A percentile compares a stretch with the other conserved stretches of the same genome.
Conservation (phyloP, 2,113 vertebrate genomes). For the Apeltes quadracus region DNA sequence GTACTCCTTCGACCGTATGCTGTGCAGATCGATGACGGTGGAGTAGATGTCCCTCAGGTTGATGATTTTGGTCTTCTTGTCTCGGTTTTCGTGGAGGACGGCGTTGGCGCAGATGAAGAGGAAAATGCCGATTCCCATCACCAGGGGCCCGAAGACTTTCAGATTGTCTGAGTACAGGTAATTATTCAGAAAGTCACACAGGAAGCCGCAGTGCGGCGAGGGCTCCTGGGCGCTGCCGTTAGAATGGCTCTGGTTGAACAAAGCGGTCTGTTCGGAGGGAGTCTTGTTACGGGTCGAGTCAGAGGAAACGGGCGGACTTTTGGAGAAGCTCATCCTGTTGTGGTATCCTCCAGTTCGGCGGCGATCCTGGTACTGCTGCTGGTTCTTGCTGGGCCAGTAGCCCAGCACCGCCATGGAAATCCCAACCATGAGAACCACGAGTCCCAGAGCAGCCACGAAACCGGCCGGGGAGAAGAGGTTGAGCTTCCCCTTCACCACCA, state of each 20-base stretch:
- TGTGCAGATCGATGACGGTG: constrained; percentile 96
- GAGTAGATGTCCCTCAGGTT: constrained; percentile 98
- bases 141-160: constrained; percentile 94
- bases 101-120: constrained; percentile 99
- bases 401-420: constrained; percentile 93
- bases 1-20: constrained; percentile 87
- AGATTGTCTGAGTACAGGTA: constrained; percentile 97
- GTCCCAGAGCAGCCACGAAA: constrained; percentile 88
- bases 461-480: constrained; percentile 94
- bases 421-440: constrained; percentile 90
- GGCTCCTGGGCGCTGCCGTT: constrained; percentile 51
- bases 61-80: constrained; percentile 98
- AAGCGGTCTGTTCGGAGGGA: constrained; percentile 8
- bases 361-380: constrained; percentile 76
- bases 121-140: constrained; percentile 99
- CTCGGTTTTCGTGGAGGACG: constrained; percentile 94
- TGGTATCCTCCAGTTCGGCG: constrained; percentile 58
- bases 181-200: constrained; percentile 85
- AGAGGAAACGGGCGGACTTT: constrained; percentile 35
- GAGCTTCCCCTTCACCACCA: constrained; percentile 97
- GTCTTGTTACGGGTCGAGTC: constrained; percentile 57
- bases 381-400: constrained; percentile 91
- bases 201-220: constrained; percentile 78
- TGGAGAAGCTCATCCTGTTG: constrained; percentile 66
- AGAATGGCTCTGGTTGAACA: constrained; percentile 60